These are phyloP conservation scores for Blastomussa wellsi DNA, from an alignment of 92 coral and sea anemone species.

Conservation along the genomic window DNA sequence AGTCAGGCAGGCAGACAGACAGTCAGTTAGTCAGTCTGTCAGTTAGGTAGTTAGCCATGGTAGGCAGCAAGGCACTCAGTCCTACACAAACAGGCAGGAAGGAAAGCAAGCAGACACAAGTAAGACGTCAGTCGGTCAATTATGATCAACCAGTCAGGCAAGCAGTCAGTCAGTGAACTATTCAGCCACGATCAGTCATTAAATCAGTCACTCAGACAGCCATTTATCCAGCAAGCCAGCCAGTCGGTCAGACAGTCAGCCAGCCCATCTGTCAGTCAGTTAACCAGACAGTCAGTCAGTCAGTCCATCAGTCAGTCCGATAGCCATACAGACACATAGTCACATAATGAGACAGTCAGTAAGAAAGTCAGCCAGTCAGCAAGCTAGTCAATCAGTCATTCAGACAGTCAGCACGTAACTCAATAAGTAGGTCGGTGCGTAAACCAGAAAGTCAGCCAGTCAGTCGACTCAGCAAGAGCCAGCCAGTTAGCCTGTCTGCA, in stretches of 20 bases:
- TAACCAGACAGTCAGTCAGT: constrained; percentile 9
- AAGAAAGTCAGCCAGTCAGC: constrained; percentile 10
- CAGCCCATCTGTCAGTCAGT: not conserved
- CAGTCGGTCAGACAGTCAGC: constrained; percentile 24
- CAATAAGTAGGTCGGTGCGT: constrained; percentile 8
- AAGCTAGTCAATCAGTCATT: constrained; percentile 14
- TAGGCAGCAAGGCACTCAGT: no score
- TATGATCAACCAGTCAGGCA: constrained; percentile 9
- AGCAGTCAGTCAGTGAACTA: not conserved
- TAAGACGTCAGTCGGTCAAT: constrained; percentile 12
- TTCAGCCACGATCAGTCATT: not conserved
- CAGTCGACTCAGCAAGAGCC: not conserved
- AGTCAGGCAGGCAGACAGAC: constrained; percentile 15
- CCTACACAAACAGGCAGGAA: not conserved
- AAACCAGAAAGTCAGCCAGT: constrained; percentile 4
- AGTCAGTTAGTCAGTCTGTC: constrained; percentile 19
- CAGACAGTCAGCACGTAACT: constrained; percentile 1
- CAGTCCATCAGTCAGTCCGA: not conserved
- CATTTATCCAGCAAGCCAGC: constrained; percentile 4
- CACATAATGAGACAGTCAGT: not conserved
- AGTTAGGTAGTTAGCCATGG: no score
- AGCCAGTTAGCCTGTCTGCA: not conserved
- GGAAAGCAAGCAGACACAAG: not conserved
- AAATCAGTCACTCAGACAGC: constrained; percentile 5
- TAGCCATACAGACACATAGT: no score